Base-by-base conservation (phyloP, 2,113 vertebrate species). In the Solea solea region DNA sequence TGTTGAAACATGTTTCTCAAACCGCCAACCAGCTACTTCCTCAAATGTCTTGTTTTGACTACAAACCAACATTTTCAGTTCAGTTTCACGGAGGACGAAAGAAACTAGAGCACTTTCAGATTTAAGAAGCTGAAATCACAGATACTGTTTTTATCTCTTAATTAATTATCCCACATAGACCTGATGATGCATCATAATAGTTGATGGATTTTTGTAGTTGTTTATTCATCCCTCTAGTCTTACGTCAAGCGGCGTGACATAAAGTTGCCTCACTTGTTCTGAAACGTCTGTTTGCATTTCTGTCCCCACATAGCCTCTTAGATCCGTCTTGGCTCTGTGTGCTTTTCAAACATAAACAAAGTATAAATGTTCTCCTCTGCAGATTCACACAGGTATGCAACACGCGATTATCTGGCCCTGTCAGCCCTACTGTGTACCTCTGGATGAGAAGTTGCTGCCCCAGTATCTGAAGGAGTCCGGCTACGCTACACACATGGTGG, bases 401-500 rank as follows among this genome's bases (percentile, higher is more conserved):
- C 96, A 97, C 78, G 76, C 95, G 87, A 95, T 97, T 88, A 97
- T 97, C 67, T 96, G 95, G 96, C 94, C 95, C 0, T 97, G 96
- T 73, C 96, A 97, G 90, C 96, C 96, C 6, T 95, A 93, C 90
- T 99, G 98, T 27, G 62, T 98, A 16, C 98, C 98, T 0, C 90
- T 97, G 89, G 93, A 96, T 55, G 97, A 99, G 88, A 97, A 94
- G 67, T 90, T 99, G 51, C 94, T 99, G 40, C 97, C 98, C 6
- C 91, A 98, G 88, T 89, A 96, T 10, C 90, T 99, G 70, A 94
- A 92, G 78, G 95, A 97, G 64, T 93, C 94, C 0, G 96, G 97
- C 15, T 99, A 99, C 1, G 73, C 86, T 73, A 98, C 98, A 0
- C 97, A 99, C 80, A 98, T 99, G 97, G 96, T 99, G 65, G 98